Percentiles rank a stretch among this genome's conserved stretches.
These are phyloP conservation scores for Mormoops blainvillei DNA, from an alignment of 2,113 vertebrate species.

Conservation along the genomic window DNA sequence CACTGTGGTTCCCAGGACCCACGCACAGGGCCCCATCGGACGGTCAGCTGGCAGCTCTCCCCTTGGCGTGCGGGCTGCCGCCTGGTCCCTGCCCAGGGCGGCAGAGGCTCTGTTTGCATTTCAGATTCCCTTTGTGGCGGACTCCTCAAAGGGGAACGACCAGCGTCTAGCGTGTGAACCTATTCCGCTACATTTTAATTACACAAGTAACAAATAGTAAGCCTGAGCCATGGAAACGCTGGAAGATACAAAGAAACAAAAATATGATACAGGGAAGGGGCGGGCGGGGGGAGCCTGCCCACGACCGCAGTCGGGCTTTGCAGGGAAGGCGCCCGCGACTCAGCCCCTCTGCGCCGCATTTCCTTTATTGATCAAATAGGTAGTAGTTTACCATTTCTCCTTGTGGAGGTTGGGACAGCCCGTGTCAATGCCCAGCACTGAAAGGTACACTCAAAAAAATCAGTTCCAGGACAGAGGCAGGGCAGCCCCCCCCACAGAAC, in stretches of 20 bases:
- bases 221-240: not conserved
- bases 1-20: not conserved
- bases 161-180: rapidly evolving
- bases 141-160: not conserved
- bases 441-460: not conserved
- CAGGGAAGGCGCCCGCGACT: rapidly evolving
- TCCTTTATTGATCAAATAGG: not conserved
- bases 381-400: not conserved
- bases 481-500: not conserved
- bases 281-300: not conserved
- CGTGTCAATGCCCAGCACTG: not conserved
- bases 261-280: not conserved
- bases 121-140: not conserved
- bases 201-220: not conserved
- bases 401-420: not conserved
- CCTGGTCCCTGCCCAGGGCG: not conserved
- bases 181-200: not conserved
- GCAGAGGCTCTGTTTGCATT: not conserved
- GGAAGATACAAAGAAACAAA: not conserved
- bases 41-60: rapidly evolving
- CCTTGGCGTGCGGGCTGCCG: too few species aligned
- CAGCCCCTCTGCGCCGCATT: not conserved
- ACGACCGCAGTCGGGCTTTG: not conserved
- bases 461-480: not conserved
- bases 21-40: not conserved